Evolutionary conservation across 2,888 invertebrate species (phyloP), one percentile per base, ranked within the genome.

Genomic region (Caenorhabditis zanzibari): DNA sequence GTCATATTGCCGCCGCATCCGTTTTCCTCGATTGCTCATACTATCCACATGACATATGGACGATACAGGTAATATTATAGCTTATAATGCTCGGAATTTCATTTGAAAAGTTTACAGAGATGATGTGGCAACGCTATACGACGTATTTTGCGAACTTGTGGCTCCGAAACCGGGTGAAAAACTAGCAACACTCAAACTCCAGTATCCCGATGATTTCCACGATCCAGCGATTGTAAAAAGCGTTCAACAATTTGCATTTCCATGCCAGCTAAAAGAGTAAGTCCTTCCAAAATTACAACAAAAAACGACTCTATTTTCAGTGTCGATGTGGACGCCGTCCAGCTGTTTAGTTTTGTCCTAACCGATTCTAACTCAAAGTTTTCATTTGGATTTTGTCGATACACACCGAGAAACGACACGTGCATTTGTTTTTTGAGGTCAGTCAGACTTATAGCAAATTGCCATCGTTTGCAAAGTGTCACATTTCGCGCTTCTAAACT

Each of bases 381-480:
- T 95, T 96, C 96, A 49, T 99, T 96, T 94, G 98, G 98, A 87
- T 98, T 96, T 93, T 98, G 97, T 93, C 95, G 98, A 32, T 97
- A 96, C 93, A 96, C 97, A 93, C 96, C 97, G 6, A 95, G 96
- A 92, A 95, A 95, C 28, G 95, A 96, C 92, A 96, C 96, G 24
- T 96, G 97, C 84, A 90, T 94, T 10, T 94, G 94, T 88, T 92
- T 94, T 28, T 86, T 94, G 73, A 94, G 93, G 94, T 93, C 85
- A 44, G 82, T 71, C 2, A 44, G 19, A 19, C 14, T 19, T 0
- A 6, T 38, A 19, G n/a, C 63, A 54, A 73, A 73, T 73, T 63
- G 49, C 49, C 44, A 19, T 59, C 63, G 52, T 56, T 64, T 61
- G 22, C 28, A 26, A 32, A 61, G 38, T 61, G 63, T 73, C 73